Conservation (phyloP, 35 echinoderm and acorn worm species). For the Strongylocentrotus purpuratus region DNA sequence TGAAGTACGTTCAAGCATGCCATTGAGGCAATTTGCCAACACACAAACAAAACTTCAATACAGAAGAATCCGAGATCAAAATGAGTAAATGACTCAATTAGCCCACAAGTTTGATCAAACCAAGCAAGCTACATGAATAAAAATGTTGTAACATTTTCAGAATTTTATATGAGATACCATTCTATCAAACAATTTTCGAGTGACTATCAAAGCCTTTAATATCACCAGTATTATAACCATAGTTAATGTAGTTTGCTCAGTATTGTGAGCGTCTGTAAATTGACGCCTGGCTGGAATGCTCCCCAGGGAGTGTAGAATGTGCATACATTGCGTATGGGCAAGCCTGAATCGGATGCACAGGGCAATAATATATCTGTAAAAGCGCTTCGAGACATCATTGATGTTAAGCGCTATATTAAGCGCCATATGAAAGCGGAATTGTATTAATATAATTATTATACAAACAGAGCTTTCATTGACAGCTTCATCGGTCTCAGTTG, state of each 20-base stretch:
- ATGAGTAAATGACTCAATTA: neutral
- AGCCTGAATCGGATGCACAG: no score
- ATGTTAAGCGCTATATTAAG: no score
- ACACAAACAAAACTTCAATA: neutral
- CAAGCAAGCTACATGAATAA: neutral
- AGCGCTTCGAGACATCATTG: no score
- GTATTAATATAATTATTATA: no score
- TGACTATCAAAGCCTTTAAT: neutral
- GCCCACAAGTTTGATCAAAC: neutral
- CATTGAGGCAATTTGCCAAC: neutral
- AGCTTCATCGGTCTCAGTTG: neutral
- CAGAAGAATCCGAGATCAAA: neutral
- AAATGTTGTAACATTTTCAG: neutral
- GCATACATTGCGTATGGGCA: no score
- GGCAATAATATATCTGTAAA: no score
- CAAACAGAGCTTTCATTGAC: neutral
- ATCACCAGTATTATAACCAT: no score
- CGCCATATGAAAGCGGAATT: no score
- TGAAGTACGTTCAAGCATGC: neutral
- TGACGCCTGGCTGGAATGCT: no score
- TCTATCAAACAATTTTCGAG: neutral
- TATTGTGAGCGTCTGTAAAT: no score
- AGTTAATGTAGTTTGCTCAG: no score
- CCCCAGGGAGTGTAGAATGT: no score
- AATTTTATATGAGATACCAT: neutral